Evolutionary conservation across 2,888 invertebrate genomes (phyloP), one percentile per base, ranked within the genome.

Genomic region (Plutella xylostella): DNA sequence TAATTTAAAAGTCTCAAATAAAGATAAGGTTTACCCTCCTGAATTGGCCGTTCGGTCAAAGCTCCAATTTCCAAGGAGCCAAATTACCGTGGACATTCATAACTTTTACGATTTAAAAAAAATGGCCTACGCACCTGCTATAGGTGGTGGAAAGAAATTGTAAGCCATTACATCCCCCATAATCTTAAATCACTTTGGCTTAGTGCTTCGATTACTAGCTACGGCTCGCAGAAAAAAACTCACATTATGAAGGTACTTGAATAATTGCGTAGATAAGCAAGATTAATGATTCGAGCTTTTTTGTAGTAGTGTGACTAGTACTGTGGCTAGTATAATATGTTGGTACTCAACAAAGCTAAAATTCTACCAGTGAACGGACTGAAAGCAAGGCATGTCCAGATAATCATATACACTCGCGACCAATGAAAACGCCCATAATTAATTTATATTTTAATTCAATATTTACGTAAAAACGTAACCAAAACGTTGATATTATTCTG

Each of bases 171-270:
- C 78, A 77, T 79, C 78, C 64, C 72, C 78, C 75, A 80, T 82
- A 79, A 82, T 78, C 80, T 78, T 82, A 80, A 82, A 82, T 82
- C 79, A 79, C 82, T 73, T 65, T 61, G 76, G 75, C 77, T 82
- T 77, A 80, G 77, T 78, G 72, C 77, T 79, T 80, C 79, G 77
- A 78, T 82, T 77, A 75, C 80, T 77, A 74, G 79, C 76, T 79
- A 82, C 80, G 79, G 78, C 71, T 72, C 70, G 67, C 59, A 61
- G 62, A 62, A 68, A 70, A 76, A 75, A n/a, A 64, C 76, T 74
- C 75, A 80, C 78, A 78, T 80, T 80, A 80, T 80, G 74, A 79
- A 70, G 67, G 67, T 74, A 70, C 71, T 73, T 77, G 78, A 79
- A 79, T 80, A 79, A 82, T 82, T 80, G 78, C 75, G 66, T 57